Percentiles rank a stretch among this genome's conserved stretches.
phyloP scores from a whole-genome alignment of 2,888 invertebrate species.

The Lycophotia porphyrea region DNA sequence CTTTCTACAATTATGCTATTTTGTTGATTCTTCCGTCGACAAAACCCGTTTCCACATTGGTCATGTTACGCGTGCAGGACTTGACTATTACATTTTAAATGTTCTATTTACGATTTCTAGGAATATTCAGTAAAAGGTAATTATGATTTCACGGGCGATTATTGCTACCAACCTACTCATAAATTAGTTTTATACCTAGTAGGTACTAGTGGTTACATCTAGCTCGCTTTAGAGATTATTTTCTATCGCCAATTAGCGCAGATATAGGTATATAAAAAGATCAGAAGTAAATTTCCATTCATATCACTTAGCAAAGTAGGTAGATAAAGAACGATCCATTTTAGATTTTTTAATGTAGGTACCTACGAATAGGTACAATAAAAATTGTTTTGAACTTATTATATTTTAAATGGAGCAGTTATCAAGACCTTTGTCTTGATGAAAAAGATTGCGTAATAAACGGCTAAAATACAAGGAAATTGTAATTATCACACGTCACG shows the following conservation, averaged over 20 bases:
- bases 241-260: conserved; percentile 6
- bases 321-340: background rate
- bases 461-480: background rate
- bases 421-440: background rate
- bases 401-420: background rate
- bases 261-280: conserved; percentile 15
- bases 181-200: too few relatives aligned
- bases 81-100: background rate
- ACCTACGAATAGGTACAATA: background rate
- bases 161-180: background rate
- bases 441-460: background rate
- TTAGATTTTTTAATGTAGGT: background rate
- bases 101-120: background rate
- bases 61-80: background rate
- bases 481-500: background rate
- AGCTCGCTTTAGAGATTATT: background rate
- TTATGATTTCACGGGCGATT: background rate
- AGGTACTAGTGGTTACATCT: too few relatives aligned
- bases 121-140: background rate
- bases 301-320: background rate
- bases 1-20: too few relatives aligned
- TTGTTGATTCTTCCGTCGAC: too few relatives aligned
- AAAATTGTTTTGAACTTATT: background rate
- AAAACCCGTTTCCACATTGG: too few relatives aligned
- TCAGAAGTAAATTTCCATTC: conserved; percentile 24